Conservation (phyloP, 2,113 vertebrate genomes). For the Passer montanus region DNA sequence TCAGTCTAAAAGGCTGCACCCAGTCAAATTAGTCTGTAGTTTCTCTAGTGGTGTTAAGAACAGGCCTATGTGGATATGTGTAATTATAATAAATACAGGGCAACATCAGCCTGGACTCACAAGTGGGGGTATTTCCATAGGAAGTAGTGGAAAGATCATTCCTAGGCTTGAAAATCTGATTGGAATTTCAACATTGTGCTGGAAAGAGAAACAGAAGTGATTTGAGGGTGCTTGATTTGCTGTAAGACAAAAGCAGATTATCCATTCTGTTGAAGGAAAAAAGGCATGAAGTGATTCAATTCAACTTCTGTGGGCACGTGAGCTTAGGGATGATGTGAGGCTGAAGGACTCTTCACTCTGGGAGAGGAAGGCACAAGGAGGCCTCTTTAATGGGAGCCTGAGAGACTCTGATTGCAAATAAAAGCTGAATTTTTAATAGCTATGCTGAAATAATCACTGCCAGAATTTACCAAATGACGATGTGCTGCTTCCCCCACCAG, state of each 20-base stretch:
- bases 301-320: not conserved
- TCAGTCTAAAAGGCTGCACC: not conserved
- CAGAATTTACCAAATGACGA: not conserved
- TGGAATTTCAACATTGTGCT: not conserved
- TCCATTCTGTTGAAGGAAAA: not conserved
- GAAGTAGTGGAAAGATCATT: not conserved
- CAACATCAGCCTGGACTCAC: not conserved
- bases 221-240: not conserved
- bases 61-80: rapidly evolving
- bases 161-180: not conserved
- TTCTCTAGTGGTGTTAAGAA: not conserved
- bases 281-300: not conserved
- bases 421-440: not conserved
- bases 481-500: not conserved
- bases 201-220: not conserved
- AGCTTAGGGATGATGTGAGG: not conserved
- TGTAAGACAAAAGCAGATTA: not conserved
- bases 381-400: not conserved
- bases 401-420: not conserved
- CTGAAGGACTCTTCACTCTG: not conserved
- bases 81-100: not conserved
- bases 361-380: not conserved
- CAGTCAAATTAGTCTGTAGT: not conserved
- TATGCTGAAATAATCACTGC: rapidly evolving
- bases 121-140: not conserved